Evolutionary conservation across 2,797 vertebrate species (phyloP).

Genomic region (Limosa lapponica): DNA sequence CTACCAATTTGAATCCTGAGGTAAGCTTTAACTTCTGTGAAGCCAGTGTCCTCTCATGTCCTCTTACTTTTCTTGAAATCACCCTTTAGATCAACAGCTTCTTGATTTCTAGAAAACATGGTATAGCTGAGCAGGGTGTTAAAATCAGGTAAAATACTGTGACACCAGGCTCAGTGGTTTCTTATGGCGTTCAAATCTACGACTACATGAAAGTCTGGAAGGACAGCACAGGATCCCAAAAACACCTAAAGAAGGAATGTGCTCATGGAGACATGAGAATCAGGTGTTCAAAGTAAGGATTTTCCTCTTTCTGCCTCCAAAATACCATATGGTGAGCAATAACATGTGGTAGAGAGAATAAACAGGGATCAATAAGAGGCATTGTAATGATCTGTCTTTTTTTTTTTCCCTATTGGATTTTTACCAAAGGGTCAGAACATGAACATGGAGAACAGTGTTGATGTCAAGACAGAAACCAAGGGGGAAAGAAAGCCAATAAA

Average conservation of each 20-base stretch:
- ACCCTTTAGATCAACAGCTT: neutral
- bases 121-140: neutral
- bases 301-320: neutral
- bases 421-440: neutral
- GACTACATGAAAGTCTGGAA: neutral
- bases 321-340: neutral
- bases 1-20: neutral
- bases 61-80: neutral
- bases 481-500: conserved; percentile 24
- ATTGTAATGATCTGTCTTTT: neutral
- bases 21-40: neutral
- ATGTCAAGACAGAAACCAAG: conserved; percentile 54
- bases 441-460: conserved; percentile 68
- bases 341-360: neutral
- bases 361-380: neutral
- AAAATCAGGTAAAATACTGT: neutral
- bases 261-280: neutral
- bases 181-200: neutral
- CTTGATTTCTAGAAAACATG: neutral
- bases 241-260: neutral
- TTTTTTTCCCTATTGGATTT: neutral
- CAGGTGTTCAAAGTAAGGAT: neutral
- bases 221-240: neutral
- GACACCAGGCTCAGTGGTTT: neutral
- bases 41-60: neutral